Base-by-base conservation (phyloP, 2,888 invertebrate genomes). In the Hedya salicella region DNA sequence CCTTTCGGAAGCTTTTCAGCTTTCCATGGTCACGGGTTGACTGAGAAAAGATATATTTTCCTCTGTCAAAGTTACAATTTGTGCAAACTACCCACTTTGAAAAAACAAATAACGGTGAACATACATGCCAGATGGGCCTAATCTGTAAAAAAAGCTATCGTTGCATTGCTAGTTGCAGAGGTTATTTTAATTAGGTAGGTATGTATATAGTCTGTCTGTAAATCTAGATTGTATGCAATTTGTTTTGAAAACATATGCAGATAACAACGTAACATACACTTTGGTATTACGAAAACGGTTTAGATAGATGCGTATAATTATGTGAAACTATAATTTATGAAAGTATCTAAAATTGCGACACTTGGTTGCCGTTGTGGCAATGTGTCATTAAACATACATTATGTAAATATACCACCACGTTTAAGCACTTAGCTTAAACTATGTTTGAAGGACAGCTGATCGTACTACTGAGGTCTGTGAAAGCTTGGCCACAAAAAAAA, bases 381-480 rank as follows among this genome's bases (percentile, higher is more conserved):
- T 52, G 32, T 44, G 44, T 44, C 44, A 56, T 56, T 56, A 56
- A 56, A 44, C 42, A 44, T 4, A n/a, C 44, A 56, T 44, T 57
- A 57, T 57, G 30, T 17, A 46, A 44, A 44, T 44, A 44, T 44
- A 30, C n/a, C 16, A 17, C 56, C 44, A 57, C 42, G 13, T 44
- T 56, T 5, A 30, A 44, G 17, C 32, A 8, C 14, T 44, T n/a
- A 5, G 30, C 17, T 57, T 44, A 44, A 57, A 57, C 6, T 25
- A 6, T 25, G 19, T 42, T 36, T 52, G 39, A 57, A 57, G 56
- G 32, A 30, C 44, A 57, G 16, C 17, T 17, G 56, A 57, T 42
- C 40, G 42, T 17, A 13, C 11, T 4, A 9, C 11, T 36, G 8
- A 9, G 36, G 36, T 9, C 6, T 36, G 36, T 36, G 36, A 36